phyloP scores from a whole-genome alignment of 2,113 vertebrate species.

The Clinocottus analis region DNA sequence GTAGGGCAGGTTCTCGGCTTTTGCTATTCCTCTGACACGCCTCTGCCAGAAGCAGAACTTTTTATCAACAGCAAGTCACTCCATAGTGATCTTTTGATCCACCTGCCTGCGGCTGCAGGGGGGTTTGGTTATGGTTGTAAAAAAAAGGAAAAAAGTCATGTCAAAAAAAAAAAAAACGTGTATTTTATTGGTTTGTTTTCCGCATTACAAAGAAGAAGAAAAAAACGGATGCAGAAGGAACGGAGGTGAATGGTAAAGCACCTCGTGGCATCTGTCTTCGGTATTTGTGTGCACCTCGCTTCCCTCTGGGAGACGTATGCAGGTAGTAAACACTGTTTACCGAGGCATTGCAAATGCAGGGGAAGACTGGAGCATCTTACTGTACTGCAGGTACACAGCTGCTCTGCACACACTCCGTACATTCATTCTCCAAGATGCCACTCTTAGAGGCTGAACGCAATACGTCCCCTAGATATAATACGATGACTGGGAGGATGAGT shows the following conservation, averaged over 20 bases:
- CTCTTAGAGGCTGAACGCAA: constrained; percentile 19
- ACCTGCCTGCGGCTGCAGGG: constrained; percentile 13
- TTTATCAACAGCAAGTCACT: constrained; percentile 39
- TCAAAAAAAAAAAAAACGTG: constrained; percentile 14
- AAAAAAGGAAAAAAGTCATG: neutral
- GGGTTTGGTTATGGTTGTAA: neutral
- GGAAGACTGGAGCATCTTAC: constrained; percentile 15
- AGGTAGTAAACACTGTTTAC: constrained; percentile 38
- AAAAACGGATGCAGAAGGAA: constrained; percentile 12
- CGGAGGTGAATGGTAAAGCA: constrained; percentile 39
- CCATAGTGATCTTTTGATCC: constrained; percentile 9
- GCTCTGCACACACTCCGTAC: constrained; percentile 4
- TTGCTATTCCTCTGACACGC: constrained; percentile 50
- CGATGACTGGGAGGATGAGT: neutral
- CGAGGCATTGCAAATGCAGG: constrained; percentile 35
- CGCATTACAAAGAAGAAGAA: neutral
- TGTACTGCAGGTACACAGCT: constrained; percentile 12
- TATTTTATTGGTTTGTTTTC: constrained; percentile 23
- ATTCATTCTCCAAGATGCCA: constrained; percentile 39
- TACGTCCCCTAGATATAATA: constrained; percentile 7
- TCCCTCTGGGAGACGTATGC: constrained; percentile 17
- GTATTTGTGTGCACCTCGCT: constrained; percentile 26
- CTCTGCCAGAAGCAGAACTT: constrained; percentile 44
- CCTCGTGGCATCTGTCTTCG: constrained; percentile 24
- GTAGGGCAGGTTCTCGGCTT: constrained; percentile 26